Percentiles rank a stretch among this genome's conserved stretches.
Conservation (phyloP, 1,140 invertebrate genomes). For the Drosophila repletoides region DNA sequence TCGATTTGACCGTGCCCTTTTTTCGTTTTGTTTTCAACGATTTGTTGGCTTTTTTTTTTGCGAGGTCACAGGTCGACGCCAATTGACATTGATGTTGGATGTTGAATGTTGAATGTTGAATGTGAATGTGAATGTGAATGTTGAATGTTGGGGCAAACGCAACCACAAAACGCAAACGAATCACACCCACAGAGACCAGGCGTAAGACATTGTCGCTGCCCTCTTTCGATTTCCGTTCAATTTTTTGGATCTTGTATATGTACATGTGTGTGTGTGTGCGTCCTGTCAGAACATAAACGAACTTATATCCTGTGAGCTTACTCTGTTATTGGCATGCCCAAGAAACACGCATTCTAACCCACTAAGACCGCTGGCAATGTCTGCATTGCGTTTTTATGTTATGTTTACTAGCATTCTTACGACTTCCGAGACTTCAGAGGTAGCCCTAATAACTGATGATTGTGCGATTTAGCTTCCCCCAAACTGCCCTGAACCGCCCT, state of each 20-base stretch:
- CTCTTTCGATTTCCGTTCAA: conserved; percentile 64
- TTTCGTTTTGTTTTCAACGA: conserved; percentile 65
- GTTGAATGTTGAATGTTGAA: no score
- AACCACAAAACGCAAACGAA: not conserved
- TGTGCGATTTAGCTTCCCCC: conserved; percentile 59
- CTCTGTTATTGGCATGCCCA: conserved; percentile 46
- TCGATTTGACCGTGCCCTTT: conserved; percentile 15
- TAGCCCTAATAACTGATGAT: conserved; percentile 76
- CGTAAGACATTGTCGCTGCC: conserved; percentile 32
- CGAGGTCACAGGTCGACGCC: conserved; percentile 41
- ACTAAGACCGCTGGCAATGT: conserved; percentile 27
- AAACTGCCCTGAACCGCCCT: no score
- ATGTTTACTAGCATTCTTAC: conserved; percentile 62
- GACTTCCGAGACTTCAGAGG: conserved; percentile 73
- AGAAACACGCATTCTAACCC: conserved; percentile 32
- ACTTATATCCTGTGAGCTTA: conserved; percentile 64
- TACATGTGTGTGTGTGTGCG: no score
- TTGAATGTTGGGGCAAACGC: not conserved
- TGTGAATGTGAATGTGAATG: no score
- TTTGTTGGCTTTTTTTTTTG: conserved; percentile 64
- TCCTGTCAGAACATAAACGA: no score
- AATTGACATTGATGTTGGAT: conserved; percentile 39
- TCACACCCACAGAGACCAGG: not conserved
- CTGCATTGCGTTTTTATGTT: conserved; percentile 42
- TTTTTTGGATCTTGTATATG: conserved; percentile 8